Evolutionary conservation across 23 tunicate genomes (phyloP).

Genomic region (Clavelina lepadiformis): DNA sequence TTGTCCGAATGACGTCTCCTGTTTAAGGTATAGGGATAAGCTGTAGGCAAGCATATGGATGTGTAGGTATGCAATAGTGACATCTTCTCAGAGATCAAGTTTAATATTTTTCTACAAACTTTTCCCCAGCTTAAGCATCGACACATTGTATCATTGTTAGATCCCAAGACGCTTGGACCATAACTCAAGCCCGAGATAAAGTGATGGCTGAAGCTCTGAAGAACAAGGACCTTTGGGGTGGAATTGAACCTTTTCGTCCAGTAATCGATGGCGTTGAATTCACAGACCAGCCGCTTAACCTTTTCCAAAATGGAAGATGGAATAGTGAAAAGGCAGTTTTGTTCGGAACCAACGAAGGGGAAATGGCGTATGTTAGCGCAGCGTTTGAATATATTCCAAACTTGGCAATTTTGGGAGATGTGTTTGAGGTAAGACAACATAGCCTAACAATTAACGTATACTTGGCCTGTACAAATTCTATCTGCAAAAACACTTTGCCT

Average conservation of each 20-base stretch:
- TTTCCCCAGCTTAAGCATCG: too few species aligned
- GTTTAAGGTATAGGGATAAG: conserved; percentile 20
- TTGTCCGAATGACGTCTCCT: conserved; percentile 7
- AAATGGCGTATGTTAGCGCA: conserved; percentile 21
- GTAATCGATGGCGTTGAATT: conserved; percentile 73
- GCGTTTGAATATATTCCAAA: conserved; percentile 5
- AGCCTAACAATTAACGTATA: too few species aligned
- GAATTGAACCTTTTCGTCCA: conserved; percentile 81
- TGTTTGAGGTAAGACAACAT: conserved; percentile 37
- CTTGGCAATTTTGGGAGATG: too few species aligned
- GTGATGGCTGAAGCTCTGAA: conserved; percentile 22
- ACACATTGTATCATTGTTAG: too few species aligned
- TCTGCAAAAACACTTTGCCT: too few species aligned
- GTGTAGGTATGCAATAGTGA: too few species aligned
- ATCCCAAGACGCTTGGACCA: too few species aligned
- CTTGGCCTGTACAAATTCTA: too few species aligned
- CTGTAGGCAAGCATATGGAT: too few species aligned
- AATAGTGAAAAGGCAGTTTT: conserved; percentile 53
- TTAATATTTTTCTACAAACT: too few species aligned
- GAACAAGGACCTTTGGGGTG: conserved; percentile 35
- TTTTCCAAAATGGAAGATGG: conserved; percentile 70
- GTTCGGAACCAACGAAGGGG: conserved; percentile 46
- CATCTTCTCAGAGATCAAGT: too few species aligned
- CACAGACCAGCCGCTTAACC: conserved; percentile 57
- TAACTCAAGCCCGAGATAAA: conserved; percentile 8